Base-by-base conservation (phyloP, 2,797 vertebrate species). In the Pangasius sanitwongsei region DNA sequence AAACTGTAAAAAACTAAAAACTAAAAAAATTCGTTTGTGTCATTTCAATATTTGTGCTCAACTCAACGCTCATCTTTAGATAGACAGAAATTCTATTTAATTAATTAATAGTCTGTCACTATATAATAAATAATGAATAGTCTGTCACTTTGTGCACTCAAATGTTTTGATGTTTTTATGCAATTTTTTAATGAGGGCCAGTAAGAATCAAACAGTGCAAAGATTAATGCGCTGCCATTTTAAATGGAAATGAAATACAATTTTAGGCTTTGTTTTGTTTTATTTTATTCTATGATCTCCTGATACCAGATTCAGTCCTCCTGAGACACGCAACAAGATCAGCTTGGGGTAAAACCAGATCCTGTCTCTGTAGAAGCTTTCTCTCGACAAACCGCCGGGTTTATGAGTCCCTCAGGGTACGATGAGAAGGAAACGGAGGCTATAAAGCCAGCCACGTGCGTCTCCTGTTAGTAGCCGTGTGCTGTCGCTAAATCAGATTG, bases 401-500 rank as follows among this genome's bases (percentile, higher is more conserved):
- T 85, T 80, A 88, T 48, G 83, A 78, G 61, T 85, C 83, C 83
- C 87, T 78, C 41, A 59, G 83, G 87, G 82, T 44, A 53, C 0
- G 48, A 77, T 74, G 57, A 48, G 72, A 85, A 88, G 83, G 83
- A 80, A 88, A 69, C 48, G 23, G 7, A 85, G 28, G 83, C 61
- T 67, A 80, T 85, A 88, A 88, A 85, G 15, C 69, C 20, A 34
- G 15, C 72, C 1, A 20, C 31, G 3, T 55, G 72, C 16, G 53
- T 75, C 82, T 85, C 72, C 61, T 85, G 48, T 69, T 85, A 44
- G 41, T 18, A 67, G 83, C 61, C 6, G 28, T 31, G 72, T 31
- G 82, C 55, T 85, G 37, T 44, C 1, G 31, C 11, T 70, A 75
- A 50, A 75, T 77, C 53, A 16, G n/a, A 74, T 74, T 63, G 74